A percentile compares a stretch with the other conserved stretches of the same genome.
Conservation (phyloP, 23 tunicate species). For the Diplosoma virens region DNA sequence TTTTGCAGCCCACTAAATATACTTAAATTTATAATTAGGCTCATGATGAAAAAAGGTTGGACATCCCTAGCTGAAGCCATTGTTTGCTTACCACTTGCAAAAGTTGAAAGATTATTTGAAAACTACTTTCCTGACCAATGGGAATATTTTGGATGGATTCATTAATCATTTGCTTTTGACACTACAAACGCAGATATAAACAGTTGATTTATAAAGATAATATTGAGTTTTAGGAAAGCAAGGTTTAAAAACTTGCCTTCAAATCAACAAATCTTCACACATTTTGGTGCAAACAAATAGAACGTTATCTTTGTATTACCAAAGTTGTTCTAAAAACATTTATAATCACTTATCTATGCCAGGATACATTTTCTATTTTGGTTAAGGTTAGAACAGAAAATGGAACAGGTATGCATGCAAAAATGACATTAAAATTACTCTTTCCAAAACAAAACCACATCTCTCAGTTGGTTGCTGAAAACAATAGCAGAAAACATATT, state of each 20-base stretch:
- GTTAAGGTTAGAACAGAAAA: not conserved
- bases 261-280: not conserved
- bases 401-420: too few species aligned
- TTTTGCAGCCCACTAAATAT: too few species aligned
- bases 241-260: not conserved
- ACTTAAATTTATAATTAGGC: too few species aligned
- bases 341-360: not conserved
- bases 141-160: not conserved
- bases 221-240: not conserved
- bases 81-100: too few species aligned
- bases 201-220: not conserved
- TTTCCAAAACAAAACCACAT: too few species aligned
- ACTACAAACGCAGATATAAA: not conserved
- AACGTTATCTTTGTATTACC: too few species aligned
- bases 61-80: too few species aligned
- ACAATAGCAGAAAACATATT: too few species aligned
- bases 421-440: too few species aligned
- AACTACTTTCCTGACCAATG: not conserved
- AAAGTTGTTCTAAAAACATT: not conserved
- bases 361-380: not conserved
- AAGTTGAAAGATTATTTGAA: not conserved
- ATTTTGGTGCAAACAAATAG: not conserved
- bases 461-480: too few species aligned
- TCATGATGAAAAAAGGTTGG: too few species aligned
- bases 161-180: not conserved